phyloP scores from a whole-genome alignment of 2,113 vertebrate genomes.

The Turnix velox region DNA sequence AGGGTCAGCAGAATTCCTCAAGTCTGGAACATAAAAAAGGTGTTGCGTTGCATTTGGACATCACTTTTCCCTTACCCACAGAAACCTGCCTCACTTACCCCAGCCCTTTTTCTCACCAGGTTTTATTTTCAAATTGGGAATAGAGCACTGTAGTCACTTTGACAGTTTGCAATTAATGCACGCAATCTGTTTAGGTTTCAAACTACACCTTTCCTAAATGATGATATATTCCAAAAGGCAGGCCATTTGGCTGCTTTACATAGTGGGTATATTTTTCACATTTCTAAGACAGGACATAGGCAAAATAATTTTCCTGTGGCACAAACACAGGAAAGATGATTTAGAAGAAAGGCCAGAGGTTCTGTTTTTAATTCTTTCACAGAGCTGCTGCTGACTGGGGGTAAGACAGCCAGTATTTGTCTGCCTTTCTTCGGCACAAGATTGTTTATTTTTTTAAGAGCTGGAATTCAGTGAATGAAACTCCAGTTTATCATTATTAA shows the following conservation, averaged over 20 bases:
- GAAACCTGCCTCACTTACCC: background rate
- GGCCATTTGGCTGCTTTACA: conserved; percentile 44
- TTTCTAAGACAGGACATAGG: conserved; percentile 12
- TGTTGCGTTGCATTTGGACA: background rate
- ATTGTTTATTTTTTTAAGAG: conserved; percentile 14
- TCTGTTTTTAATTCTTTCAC: conserved; percentile 14
- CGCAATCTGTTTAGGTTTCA: conserved; percentile 52
- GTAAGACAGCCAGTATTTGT: conserved; percentile 8
- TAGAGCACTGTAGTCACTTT: conserved; percentile 14
- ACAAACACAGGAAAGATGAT: conserved; percentile 14
- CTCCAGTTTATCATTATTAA: conserved; percentile 19
- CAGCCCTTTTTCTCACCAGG: background rate
- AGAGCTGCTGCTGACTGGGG: background rate
- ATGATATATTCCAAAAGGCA: conserved; percentile 43
- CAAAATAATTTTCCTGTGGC: conserved; percentile 37
- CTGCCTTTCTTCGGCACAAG: conserved; percentile 18
- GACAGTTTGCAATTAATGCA: conserved; percentile 56
- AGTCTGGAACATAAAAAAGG: conserved; percentile 6
- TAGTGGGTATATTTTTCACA: conserved; percentile 53
- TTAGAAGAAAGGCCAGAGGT: conserved; percentile 36
- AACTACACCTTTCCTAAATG: conserved; percentile 26
- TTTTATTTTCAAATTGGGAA: conserved; percentile 52
- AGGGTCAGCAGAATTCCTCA: conserved; percentile 25
- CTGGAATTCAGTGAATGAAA: conserved; percentile 16
- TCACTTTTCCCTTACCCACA: background rate